Conservation (phyloP, 2,888 invertebrate genomes). For the Acleris cristana region DNA sequence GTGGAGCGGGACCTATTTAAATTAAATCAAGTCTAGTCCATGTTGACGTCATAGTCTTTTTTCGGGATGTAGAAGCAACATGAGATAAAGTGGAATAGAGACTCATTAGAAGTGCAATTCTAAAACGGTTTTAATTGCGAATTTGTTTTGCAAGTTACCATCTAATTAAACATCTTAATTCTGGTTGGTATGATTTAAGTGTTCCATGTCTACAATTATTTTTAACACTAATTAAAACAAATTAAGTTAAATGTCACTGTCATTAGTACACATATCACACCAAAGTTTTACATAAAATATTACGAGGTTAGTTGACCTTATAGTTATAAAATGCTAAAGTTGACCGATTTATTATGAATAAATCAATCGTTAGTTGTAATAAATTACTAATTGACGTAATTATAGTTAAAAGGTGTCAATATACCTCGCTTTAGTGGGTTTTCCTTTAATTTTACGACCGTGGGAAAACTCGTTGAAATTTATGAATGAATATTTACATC, state of each 20-base stretch:
- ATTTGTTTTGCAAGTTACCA: no score
- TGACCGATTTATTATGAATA: slow-evolving; percentile 7
- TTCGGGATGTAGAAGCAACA: no score
- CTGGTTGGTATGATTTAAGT: neutral
- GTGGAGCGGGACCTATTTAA: no score
- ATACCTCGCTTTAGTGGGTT: neutral
- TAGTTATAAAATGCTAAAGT: slow-evolving; percentile 1
- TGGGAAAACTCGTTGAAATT: slow-evolving; percentile 3
- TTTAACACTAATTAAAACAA: neutral
- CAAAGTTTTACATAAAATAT: neutral
- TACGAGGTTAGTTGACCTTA: neutral
- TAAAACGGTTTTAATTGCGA: no score
- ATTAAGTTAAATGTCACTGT: slow-evolving; percentile 3
- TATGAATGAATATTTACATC: no score
- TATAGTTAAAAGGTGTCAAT: neutral
- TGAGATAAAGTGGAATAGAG: no score
- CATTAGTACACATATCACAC: neutral
- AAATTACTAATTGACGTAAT: slow-evolving; percentile 11
- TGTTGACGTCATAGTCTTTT: no score
- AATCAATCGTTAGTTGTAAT: slow-evolving; percentile 7
- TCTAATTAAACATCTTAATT: slow-evolving; percentile 4
- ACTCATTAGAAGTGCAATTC: no score
- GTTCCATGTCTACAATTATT: neutral
- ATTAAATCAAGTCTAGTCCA: no score
- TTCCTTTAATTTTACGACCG: slow-evolving; percentile 5